Percentiles rank a stretch among this genome's conserved stretches.
phyloP scores from a whole-genome alignment of 2,888 invertebrate genomes.

The Philhelius pedissequus region DNA sequence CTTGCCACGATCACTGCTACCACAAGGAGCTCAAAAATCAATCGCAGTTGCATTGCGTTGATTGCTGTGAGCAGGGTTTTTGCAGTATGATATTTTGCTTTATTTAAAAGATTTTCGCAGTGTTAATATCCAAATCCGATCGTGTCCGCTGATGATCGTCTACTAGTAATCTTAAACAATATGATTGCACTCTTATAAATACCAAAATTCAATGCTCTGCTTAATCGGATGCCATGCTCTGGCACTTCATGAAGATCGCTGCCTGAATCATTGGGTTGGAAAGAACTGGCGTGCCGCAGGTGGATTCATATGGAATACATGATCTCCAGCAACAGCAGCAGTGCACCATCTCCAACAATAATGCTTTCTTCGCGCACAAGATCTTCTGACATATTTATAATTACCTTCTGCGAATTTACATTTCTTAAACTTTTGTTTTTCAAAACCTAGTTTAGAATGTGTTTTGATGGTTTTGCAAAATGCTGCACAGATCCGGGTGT shows the following conservation, averaged over 20 bases:
- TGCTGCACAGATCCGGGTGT: neutral
- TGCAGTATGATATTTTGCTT: neutral
- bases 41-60: conserved; percentile 65
- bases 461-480: neutral
- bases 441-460: conserved; percentile 11
- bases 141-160: conserved; percentile 47
- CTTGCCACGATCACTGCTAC: conserved; percentile 49
- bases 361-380: conserved; percentile 20
- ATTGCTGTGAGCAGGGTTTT: neutral
- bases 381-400: conserved; percentile 45
- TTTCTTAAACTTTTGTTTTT: conserved; percentile 56
- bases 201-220: conserved; percentile 69
- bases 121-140: conserved; percentile 46
- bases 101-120: neutral
- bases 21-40: conserved; percentile 57
- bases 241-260: conserved; percentile 39
- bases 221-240: conserved; percentile 58
- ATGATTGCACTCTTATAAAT: conserved; percentile 76
- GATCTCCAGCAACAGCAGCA: neutral
- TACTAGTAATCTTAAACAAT: conserved; percentile 72
- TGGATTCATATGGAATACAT: conserved; percentile 53
- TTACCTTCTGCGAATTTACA: neutral
- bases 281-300: conserved; percentile 75
- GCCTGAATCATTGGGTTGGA: conserved; percentile 74
- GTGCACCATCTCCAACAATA: neutral